Percentiles rank a stretch among this genome's conserved stretches.
Evolutionary conservation across 2,888 invertebrate species (phyloP).

Genomic region (Digitonthophagus gazella): DNA sequence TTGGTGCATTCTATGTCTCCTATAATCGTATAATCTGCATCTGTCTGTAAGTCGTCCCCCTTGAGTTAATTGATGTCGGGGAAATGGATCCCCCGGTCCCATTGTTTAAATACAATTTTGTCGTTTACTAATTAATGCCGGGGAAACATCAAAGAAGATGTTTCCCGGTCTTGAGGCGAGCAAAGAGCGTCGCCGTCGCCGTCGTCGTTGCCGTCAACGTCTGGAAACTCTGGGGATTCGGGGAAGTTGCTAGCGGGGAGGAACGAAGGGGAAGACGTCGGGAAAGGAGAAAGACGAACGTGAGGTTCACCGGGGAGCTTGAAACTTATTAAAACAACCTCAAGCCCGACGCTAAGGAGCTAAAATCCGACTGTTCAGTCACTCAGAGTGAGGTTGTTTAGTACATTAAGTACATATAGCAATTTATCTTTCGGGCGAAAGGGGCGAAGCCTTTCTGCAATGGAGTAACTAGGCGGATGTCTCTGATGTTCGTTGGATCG

Average conservation of each 20-base stretch:
- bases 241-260: no score
- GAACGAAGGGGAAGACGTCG: no score
- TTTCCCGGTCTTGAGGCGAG: conserved; percentile 54
- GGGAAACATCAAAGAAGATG: conserved; percentile 57
- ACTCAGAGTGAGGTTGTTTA: conserved; percentile 30
- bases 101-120: conserved; percentile 64
- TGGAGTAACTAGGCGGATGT: conserved; percentile 33
- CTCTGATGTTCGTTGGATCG: conserved; percentile 31
- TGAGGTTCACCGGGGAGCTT: conserved; percentile 34
- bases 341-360: conserved; percentile 31
- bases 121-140: conserved; percentile 62
- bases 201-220: conserved; percentile 4
- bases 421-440: conserved; percentile 27
- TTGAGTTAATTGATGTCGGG: conserved; percentile 33
- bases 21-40: conserved; percentile 1
- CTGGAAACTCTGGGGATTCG: conserved; percentile 18
- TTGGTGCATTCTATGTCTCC: conserved; percentile 3
- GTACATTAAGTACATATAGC: neutral
- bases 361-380: conserved; percentile 29
- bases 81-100: conserved; percentile 39
- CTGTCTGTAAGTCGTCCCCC: no score
- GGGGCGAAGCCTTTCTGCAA: conserved; percentile 29
- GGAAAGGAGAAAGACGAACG: conserved; percentile 19
- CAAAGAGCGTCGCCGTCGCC: conserved; percentile 47
- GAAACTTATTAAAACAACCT: conserved; percentile 38